Evolutionary conservation across 2,797 vertebrate species (phyloP), one percentile per base, ranked within the genome.

Genomic region (Tragopan temminckii): DNA sequence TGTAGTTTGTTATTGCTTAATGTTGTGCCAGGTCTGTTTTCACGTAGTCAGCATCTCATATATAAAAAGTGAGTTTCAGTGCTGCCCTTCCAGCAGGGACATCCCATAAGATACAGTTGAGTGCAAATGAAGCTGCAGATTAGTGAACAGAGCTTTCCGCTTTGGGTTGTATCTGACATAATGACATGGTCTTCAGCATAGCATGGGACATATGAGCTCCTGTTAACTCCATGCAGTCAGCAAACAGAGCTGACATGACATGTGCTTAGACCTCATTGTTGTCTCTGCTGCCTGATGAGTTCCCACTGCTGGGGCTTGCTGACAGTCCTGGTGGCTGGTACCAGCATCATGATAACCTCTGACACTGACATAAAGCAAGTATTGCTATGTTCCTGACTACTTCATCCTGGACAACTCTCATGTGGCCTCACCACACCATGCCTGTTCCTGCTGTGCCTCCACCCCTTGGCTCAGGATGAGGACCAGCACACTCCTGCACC

Each of bases 351-450:
- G 25, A 3, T 15, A 81, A 67, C 4, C 3, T 35, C 35, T 63
- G n/a, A 1, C 53, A n/a, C 43, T 35, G 69, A 71, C n/a, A 52
- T 55, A 7, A 27, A 76, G 52, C 8, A 19, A 74, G 50, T 38
- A 25, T 74, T 21, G 6, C 61, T 52, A 55, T 45, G 29, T 33
- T 80, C 35, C 58, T 10, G 1, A 45, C 71, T 85, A 23, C 23
- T 20, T 35, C 45, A 46, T 17, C 24, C 80, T 62, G 45, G n/a
- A 20, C 24, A 58, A 12, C 11, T 9, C 25, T 11, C 25, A 33
- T 15, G 24, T 0, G 0, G 42, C 27, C 27, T 84, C 2, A 2
- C 35, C 4, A 17, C 31, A 63, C 57, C 31, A 33, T 1, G 0
- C 17, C 19, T 53, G 66, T 19, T 21, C 36, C 53, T 27, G 35